A percentile compares a stretch with the other conserved stretches of the same genome.
Conservation (phyloP, 2,113 vertebrate species). For the Arizona elegans region DNA sequence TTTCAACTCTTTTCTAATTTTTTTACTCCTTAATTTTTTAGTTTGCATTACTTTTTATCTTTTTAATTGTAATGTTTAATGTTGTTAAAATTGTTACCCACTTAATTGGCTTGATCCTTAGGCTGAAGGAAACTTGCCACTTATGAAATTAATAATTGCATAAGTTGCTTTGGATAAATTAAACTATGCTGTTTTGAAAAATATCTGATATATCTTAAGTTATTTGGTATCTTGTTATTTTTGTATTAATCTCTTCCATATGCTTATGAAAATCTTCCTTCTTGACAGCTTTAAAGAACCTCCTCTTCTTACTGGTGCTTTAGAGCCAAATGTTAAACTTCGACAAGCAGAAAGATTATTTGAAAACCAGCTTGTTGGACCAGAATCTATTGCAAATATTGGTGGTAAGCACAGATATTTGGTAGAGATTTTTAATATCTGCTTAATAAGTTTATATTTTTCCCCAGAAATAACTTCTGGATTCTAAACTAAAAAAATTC, state of each 20-base stretch:
- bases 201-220: neutral
- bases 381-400: slow-evolving; percentile 87
- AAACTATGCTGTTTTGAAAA: neutral
- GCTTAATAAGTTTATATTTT: neutral
- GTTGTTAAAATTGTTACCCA: neutral
- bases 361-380: slow-evolving; percentile 85
- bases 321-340: slow-evolving; percentile 85
- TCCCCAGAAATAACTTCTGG: neutral
- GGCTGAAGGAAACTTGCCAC: neutral
- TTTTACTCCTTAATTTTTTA: neutral
- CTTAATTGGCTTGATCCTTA: neutral
- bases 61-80: neutral
- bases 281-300: slow-evolving; percentile 86
- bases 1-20: neutral
- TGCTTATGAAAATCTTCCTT: neutral
- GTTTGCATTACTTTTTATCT: neutral
- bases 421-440: neutral
- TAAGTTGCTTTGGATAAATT: neutral
- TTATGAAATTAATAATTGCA: neutral
- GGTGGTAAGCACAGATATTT: slow-evolving; percentile 76
- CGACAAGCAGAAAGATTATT: slow-evolving; percentile 82
- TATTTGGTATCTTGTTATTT: neutral
- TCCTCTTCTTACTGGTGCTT: slow-evolving; percentile 78
- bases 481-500: neutral
- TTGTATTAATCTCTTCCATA: neutral